Evolutionary conservation across 2,797 vertebrate species (phyloP).

Genomic region (Poecile montanus): DNA sequence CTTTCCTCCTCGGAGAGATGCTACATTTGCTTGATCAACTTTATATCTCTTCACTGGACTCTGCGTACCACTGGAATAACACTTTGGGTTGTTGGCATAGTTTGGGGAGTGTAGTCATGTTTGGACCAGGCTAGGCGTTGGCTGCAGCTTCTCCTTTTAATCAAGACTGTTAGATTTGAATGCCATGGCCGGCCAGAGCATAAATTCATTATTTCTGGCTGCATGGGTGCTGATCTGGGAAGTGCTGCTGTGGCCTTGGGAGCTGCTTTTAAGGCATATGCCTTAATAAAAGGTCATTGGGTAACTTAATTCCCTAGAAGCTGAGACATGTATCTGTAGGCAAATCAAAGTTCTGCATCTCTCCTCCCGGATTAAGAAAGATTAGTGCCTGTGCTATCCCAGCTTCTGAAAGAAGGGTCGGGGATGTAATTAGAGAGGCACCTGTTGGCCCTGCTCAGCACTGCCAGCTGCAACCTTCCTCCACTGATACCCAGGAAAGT

Average conservation of each 20-base stretch:
- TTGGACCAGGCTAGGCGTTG: not conserved
- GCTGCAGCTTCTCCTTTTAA: not conserved
- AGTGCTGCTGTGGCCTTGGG: not conserved
- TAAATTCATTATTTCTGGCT: not conserved
- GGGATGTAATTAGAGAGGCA: not conserved
- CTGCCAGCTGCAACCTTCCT: not conserved
- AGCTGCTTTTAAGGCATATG: not conserved
- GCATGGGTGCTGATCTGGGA: not conserved
- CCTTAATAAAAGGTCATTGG: not conserved
- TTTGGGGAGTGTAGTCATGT: fast-evolving
- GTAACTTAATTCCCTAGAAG: not conserved
- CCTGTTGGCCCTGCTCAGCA: not conserved
- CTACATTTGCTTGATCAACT: not conserved
- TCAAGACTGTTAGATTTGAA: not conserved
- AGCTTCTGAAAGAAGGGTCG: fast-evolving
- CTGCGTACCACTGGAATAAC: not conserved
- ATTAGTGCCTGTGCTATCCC: not conserved
- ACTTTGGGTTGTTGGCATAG: fast-evolving
- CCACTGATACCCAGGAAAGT: fast-evolving
- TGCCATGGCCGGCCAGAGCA: fast-evolving
- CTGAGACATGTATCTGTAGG: not conserved
- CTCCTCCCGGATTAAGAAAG: not conserved
- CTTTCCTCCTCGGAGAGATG: not conserved
- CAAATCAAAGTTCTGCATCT: not conserved
- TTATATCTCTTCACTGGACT: fast-evolving